These are phyloP conservation scores for Stenodema calcarata DNA, from an alignment of 2,888 invertebrate species.

Conservation along the genomic window DNA sequence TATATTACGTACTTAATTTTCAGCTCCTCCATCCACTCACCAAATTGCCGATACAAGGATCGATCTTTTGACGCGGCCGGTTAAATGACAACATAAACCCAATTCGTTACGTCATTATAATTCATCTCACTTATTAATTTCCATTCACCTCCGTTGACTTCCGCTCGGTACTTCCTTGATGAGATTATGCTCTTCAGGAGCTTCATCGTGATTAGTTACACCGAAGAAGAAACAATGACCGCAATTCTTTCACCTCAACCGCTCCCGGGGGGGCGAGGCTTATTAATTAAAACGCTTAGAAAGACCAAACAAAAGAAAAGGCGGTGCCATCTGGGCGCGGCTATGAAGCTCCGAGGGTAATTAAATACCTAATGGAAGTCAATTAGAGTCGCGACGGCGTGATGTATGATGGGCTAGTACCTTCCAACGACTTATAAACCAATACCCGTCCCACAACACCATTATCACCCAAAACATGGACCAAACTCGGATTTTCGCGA, in stretches of 20 bases:
- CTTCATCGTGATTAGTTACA: neutral
- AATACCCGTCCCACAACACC: neutral
- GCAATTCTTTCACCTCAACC: neutral
- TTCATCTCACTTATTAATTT: too few species aligned
- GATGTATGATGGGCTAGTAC: neutral
- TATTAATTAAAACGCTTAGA: neutral
- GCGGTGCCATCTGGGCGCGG: constrained; percentile 2
- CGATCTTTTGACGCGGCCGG: too few species aligned
- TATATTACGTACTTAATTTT: too few species aligned
- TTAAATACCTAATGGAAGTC: constrained; percentile 2
- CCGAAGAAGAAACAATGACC: neutral
- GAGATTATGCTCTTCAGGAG: neutral
- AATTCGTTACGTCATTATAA: too few species aligned
- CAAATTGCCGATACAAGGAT: too few species aligned
- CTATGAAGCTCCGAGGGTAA: neutral
- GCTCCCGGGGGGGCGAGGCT: neutral
- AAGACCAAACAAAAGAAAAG: neutral
- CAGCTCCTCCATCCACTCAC: too few species aligned
- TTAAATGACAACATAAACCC: too few species aligned
- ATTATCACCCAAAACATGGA: too few species aligned
- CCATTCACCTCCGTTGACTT: too few species aligned
- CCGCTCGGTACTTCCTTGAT: too few species aligned
- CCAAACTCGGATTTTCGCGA: too few species aligned
- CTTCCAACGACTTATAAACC: neutral
- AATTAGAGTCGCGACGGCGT: neutral